Conservation (phyloP, 2,888 invertebrate species). For the Phyto melanocephala region DNA sequence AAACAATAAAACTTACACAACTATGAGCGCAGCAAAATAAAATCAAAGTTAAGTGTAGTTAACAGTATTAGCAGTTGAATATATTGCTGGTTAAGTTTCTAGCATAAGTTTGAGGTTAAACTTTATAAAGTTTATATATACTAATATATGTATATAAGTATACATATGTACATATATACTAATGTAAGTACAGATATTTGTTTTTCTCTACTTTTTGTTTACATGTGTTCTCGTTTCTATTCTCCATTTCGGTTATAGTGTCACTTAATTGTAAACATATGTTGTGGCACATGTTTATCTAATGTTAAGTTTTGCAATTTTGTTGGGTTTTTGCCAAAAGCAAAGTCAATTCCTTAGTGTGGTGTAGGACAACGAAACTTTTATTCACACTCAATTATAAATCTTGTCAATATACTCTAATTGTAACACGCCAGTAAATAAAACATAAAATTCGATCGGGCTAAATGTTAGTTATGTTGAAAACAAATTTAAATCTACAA, state of each 20-base stretch:
- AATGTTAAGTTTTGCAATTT: constrained; percentile 26
- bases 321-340: constrained; percentile 55
- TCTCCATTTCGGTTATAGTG: constrained; percentile 50
- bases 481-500: constrained; percentile 15
- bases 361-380: constrained; percentile 67
- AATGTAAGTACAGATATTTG: too few species aligned
- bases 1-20: not conserved
- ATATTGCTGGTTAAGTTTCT: constrained; percentile 54
- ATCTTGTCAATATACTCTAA: constrained; percentile 48
- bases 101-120: constrained; percentile 54
- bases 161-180: too few species aligned
- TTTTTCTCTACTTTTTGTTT: constrained; percentile 3
- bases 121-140: constrained; percentile 3
- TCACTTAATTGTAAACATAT: constrained; percentile 70
- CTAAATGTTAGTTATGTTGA: constrained; percentile 18
- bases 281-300: constrained; percentile 66
- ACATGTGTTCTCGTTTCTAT: constrained; percentile 11
- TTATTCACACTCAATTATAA: constrained; percentile 76
- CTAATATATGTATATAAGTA: too few species aligned
- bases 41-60: not conserved
- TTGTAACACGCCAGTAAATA: not conserved
- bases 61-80: constrained; percentile 15
- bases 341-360: constrained; percentile 40
- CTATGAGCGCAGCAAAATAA: not conserved
- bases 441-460: constrained; percentile 18